These are phyloP conservation scores for Hyposmocoma kahamanoa DNA, from an alignment of 1,140 invertebrate genomes.

Conservation along the genomic window DNA sequence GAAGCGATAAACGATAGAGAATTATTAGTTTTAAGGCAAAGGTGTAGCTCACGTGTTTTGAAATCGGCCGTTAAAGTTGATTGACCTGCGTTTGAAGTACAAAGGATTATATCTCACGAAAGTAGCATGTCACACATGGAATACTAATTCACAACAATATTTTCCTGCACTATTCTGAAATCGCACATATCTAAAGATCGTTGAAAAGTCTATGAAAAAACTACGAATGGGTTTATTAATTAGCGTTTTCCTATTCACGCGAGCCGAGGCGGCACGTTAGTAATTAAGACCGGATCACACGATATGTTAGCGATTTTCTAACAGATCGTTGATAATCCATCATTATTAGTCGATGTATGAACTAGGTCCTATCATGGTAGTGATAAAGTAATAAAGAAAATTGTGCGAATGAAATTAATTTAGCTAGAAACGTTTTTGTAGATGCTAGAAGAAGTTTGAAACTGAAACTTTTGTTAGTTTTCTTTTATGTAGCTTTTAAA, in stretches of 20 bases:
- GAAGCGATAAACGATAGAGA: conserved; percentile 10
- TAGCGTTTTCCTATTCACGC: conserved; percentile 33
- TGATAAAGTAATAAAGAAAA: too few relatives aligned
- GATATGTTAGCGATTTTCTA: conserved; percentile 20
- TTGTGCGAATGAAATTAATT: too few relatives aligned
- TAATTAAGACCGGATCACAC: conserved; percentile 40
- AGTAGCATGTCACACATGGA: conserved; percentile 16
- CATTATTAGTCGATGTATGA: conserved; percentile 1
- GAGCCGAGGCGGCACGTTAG: conserved; percentile 17
- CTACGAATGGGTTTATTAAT: conserved; percentile 29
- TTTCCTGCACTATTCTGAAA: conserved; percentile 1
- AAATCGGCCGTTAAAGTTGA: not conserved
- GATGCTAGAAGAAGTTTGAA: too few relatives aligned
- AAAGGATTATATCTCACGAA: conserved; percentile 13
- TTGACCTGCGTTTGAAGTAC: conserved; percentile 8
- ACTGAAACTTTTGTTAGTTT: too few relatives aligned
- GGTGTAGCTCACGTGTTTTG: too few relatives aligned
- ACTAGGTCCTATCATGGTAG: not conserved
- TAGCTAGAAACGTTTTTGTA: too few relatives aligned
- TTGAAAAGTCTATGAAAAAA: conserved; percentile 17
- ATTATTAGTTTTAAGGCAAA: not conserved
- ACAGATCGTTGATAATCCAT: conserved; percentile 22
- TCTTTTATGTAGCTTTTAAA: too few relatives aligned
- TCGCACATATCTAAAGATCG: conserved; percentile 16
- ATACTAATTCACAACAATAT: conserved; percentile 6